Evolutionary conservation across 2,888 invertebrate genomes (phyloP).

Genomic region (Pterostichus madidus): DNA sequence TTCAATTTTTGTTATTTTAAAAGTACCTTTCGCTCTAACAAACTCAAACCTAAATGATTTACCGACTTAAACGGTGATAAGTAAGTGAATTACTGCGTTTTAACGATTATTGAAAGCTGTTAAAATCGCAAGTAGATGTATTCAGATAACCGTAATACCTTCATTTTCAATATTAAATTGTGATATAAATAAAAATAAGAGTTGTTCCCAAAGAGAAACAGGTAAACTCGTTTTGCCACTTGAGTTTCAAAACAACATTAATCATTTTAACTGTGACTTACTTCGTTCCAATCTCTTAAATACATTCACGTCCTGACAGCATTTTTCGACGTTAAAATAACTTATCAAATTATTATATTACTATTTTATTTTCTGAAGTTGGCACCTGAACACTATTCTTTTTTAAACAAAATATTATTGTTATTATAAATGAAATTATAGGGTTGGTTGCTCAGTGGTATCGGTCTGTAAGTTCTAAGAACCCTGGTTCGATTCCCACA

Average conservation of each 20-base stretch:
- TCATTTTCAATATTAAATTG: constrained; percentile 44
- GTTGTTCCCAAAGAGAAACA: constrained; percentile 34
- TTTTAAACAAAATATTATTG: too few species aligned
- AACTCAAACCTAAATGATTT: constrained; percentile 15
- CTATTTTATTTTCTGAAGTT: too few species aligned
- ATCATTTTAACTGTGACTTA: constrained; percentile 9
- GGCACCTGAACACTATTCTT: too few species aligned
- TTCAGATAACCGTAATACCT: constrained; percentile 30
- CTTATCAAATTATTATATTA: too few species aligned
- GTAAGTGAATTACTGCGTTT: constrained; percentile 1
- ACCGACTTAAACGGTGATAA: constrained; percentile 16
- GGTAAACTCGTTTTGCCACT: constrained; percentile 31
- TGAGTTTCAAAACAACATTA: constrained; percentile 25
- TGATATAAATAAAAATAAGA: constrained; percentile 37
- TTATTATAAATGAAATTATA: too few species aligned
- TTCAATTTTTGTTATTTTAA: constrained; percentile 46
- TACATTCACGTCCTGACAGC: too few species aligned
- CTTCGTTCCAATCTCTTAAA: neutral
- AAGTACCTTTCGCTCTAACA: constrained; percentile 25
- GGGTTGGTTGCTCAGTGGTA: too few species aligned
- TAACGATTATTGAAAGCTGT: constrained; percentile 32
- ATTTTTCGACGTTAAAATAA: too few species aligned
- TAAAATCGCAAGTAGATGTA: constrained; percentile 19
- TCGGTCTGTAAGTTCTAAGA: too few species aligned
- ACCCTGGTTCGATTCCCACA: too few species aligned